Evolutionary conservation across 2,888 invertebrate species (phyloP).

Genomic region (Pemphredon lugubris): DNA sequence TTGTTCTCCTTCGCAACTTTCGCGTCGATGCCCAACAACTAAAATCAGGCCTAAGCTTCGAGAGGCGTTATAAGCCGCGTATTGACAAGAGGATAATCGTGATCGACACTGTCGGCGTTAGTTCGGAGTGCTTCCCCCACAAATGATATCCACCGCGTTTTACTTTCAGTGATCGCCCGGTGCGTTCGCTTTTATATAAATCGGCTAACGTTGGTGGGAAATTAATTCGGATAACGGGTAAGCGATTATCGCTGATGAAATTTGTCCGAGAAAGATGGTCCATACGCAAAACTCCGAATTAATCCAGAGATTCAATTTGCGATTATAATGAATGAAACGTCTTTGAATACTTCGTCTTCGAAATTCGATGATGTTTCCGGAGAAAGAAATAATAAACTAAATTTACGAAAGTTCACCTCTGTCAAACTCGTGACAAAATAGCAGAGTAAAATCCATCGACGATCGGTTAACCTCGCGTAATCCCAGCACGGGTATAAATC

Average conservation of each 20-base stretch:
- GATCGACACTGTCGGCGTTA: slow-evolving; percentile 34
- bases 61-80: slow-evolving; percentile 25
- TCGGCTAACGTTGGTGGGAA: slow-evolving; percentile 39
- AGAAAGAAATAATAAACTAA: too few species aligned
- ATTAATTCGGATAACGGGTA: slow-evolving; percentile 48
- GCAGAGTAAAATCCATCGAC: too few species aligned
- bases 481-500: too few species aligned
- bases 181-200: slow-evolving; percentile 28
- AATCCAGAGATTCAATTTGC: too few species aligned
- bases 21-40: slow-evolving; percentile 16
- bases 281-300: too few species aligned
- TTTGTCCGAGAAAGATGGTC: too few species aligned
- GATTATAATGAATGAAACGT: too few species aligned
- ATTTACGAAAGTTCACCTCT: too few species aligned
- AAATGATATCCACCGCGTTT: slow-evolving; percentile 16
- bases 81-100: slow-evolving; percentile 38
- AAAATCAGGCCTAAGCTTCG: slow-evolving; percentile 12
- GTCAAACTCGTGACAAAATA: too few species aligned
- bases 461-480: too few species aligned
- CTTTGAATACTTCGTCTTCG: too few species aligned
- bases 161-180: slow-evolving; percentile 10
- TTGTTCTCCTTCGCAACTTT: slow-evolving; percentile 43
- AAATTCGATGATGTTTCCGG: too few species aligned
- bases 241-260: slow-evolving; percentile 13
- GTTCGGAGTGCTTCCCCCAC: background rate